phyloP scores from a whole-genome alignment of 1,140 invertebrate genomes.

The Geopemphigus sp. region DNA sequence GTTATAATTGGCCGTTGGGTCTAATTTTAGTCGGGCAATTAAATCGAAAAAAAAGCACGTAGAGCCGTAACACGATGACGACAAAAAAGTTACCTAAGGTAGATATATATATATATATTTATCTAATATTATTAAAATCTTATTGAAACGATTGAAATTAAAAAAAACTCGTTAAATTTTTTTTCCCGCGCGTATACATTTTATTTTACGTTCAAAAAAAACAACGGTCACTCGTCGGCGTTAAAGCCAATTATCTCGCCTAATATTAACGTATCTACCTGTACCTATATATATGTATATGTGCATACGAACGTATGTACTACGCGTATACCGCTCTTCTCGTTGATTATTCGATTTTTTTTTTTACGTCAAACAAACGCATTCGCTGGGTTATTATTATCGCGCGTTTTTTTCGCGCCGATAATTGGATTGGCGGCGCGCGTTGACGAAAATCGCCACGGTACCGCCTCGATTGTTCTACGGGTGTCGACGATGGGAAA shows the following conservation, averaged over 20 bases:
- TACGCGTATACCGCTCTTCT: neutral
- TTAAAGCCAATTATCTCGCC: constrained; percentile 27
- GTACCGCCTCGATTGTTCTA: constrained; percentile 18
- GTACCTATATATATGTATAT: neutral
- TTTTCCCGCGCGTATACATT: constrained; percentile 1
- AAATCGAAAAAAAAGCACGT: too few relatives aligned
- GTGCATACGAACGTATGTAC: too few relatives aligned
- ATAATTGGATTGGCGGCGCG: constrained; percentile 41
- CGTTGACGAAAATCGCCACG: constrained; percentile 18
- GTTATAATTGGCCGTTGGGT: too few relatives aligned
- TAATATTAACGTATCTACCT: constrained; percentile 24
- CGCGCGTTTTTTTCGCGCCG: neutral
- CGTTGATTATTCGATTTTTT: constrained; percentile 21
- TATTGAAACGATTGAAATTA: neutral
- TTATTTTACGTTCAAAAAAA: neutral
- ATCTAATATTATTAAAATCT: neutral
- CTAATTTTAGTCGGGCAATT: too few relatives aligned
- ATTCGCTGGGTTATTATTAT: constrained; percentile 7
- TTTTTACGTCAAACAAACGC: neutral
- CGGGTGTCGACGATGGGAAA: neutral
- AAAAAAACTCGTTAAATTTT: neutral
- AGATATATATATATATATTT: too few relatives aligned
- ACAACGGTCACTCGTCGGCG: neutral
- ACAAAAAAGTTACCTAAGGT: neutral
- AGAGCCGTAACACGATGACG: neutral